phyloP scores from a whole-genome alignment of 2,888 invertebrate species.

The Acronicta leporina region DNA sequence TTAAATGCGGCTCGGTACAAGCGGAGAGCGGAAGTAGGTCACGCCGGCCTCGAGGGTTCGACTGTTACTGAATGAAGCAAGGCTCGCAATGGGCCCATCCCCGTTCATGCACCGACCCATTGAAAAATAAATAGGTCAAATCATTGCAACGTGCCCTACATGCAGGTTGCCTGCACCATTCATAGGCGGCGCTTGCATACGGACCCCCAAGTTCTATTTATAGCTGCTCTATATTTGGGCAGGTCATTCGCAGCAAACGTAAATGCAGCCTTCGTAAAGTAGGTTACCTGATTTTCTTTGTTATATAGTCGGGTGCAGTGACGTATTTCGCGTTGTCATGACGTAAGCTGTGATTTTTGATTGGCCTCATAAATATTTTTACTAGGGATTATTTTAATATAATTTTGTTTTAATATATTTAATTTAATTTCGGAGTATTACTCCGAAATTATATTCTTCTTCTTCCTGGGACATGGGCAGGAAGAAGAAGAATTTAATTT shows the following conservation, averaged over 20 bases:
- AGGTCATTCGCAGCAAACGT: slow-evolving; percentile 84
- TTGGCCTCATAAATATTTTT: slow-evolving; percentile 7
- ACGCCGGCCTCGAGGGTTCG: slow-evolving; percentile 81
- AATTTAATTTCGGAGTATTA: too few species aligned
- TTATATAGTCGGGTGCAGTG: slow-evolving; percentile 77
- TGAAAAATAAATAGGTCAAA: slow-evolving; percentile 89
- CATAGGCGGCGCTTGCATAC: slow-evolving; percentile 74
- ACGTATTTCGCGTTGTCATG: slow-evolving; percentile 76
- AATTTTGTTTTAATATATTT: too few species aligned
- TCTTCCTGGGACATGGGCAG: too few species aligned
- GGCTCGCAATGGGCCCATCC: slow-evolving; percentile 80
- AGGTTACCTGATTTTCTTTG: slow-evolving; percentile 88
- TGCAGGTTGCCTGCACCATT: slow-evolving; percentile 80
- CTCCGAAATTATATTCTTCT: too few species aligned
- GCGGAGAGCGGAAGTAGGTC: slow-evolving; percentile 77
- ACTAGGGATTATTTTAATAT: neutral
- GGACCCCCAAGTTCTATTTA: slow-evolving; percentile 80
- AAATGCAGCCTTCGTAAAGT: slow-evolving; percentile 83
- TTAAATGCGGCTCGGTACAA: slow-evolving; percentile 30
- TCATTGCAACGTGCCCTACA: slow-evolving; percentile 85
- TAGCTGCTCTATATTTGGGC: slow-evolving; percentile 87
- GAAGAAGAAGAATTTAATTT: too few species aligned
- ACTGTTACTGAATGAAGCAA: slow-evolving; percentile 85
- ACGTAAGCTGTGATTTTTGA: slow-evolving; percentile 70
- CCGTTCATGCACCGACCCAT: slow-evolving; percentile 86